These are phyloP conservation scores for Ispidina picta DNA, from an alignment of 2,797 vertebrate species.

Conservation along the genomic window DNA sequence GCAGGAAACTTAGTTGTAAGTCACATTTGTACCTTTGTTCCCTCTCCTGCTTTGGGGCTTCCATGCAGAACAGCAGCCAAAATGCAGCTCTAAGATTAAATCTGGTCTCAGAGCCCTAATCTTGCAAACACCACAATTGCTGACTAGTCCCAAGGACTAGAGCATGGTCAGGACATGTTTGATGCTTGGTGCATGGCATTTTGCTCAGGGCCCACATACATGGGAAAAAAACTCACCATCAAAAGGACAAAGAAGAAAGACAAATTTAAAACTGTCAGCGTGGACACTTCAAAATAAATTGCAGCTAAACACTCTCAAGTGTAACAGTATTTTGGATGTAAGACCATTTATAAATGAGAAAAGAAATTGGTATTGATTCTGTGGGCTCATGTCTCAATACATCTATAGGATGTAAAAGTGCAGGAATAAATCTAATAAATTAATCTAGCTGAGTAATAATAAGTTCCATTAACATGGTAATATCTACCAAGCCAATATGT, in stretches of 20 bases:
- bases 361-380: conserved; percentile 60
- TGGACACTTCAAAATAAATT: background rate
- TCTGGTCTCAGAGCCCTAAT: background rate
- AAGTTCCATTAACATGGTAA: conserved; percentile 32
- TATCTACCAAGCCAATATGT: background rate
- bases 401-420: background rate
- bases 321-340: background rate
- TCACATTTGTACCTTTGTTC: background rate
- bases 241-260: background rate
- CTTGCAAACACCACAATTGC: background rate
- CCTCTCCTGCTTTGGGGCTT: background rate
- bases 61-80: background rate
- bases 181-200: background rate
- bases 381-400: conserved; percentile 22
- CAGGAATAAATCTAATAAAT: conserved; percentile 53
- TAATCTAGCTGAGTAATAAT: conserved; percentile 42
- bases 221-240: background rate
- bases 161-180: background rate
- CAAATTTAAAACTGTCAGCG: background rate
- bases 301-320: background rate
- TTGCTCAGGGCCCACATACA: background rate
- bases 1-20: background rate
- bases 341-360: conserved; percentile 27
- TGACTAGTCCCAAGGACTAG: background rate
- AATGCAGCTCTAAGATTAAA: background rate